phyloP scores from a whole-genome alignment of 2,113 vertebrate genomes.

The cat (Felis catus) region F.catus_Fca126_mat1.0 CM031413.1:6040501-6041000 shows the following conservation, averaged over 20 bases:
- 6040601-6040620: neutral
- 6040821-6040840: neutral
- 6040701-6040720: neutral
- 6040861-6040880: neutral
- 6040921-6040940: neutral
- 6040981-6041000: neutral
- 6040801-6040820: neutral
- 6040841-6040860: neutral
- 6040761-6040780: neutral
- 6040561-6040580: neutral
- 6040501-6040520: neutral
- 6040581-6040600: neutral
- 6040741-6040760: neutral
- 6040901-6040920: neutral
- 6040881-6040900: neutral
- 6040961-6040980: neutral
- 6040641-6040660: neutral
- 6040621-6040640: neutral
- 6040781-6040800: neutral
- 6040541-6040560: neutral
- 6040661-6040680: neutral
- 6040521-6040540: neutral
- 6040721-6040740: neutral
- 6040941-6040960: neutral
- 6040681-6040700: neutral